These are phyloP conservation scores for Neolamprologus toae DNA, from an alignment of 2,113 vertebrate species.

Conservation along the genomic window DNA sequence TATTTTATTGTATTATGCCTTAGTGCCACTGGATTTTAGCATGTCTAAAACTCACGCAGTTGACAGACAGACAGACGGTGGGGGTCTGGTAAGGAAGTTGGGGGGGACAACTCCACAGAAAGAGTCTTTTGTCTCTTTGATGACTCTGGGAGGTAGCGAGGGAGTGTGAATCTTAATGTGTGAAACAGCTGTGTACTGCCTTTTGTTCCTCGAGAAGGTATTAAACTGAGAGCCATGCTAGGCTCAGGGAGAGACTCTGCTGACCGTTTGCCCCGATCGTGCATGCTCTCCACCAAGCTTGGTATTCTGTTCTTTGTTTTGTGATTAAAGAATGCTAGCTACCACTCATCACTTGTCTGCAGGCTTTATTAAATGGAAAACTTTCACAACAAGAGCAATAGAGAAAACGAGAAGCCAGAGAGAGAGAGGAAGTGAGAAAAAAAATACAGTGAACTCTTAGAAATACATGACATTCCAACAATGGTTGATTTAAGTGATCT, in stretches of 20 bases:
- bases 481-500: no score
- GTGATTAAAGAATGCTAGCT: no score
- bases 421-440: no score
- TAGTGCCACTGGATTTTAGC: background rate
- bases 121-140: accelerated
- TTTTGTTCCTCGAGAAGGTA: background rate
- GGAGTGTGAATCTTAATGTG: background rate
- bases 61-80: background rate
- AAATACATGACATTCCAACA: no score
- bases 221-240: background rate
- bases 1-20: background rate
- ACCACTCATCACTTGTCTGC: no score
- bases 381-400: no score
- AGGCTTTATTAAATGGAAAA: no score
- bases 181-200: background rate
- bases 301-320: background rate
- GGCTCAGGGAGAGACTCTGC: background rate
- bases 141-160: background rate
- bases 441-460: no score
- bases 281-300: background rate
- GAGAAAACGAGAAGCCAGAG: no score
- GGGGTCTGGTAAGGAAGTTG: background rate
- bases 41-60: background rate
- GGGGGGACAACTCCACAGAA: accelerated
- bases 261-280: accelerated